A percentile compares a stretch with the other conserved stretches of the same genome.
These are phyloP conservation scores for Cheilosia impressa DNA, from an alignment of 2,888 invertebrate genomes.

Conservation along the genomic window DNA sequence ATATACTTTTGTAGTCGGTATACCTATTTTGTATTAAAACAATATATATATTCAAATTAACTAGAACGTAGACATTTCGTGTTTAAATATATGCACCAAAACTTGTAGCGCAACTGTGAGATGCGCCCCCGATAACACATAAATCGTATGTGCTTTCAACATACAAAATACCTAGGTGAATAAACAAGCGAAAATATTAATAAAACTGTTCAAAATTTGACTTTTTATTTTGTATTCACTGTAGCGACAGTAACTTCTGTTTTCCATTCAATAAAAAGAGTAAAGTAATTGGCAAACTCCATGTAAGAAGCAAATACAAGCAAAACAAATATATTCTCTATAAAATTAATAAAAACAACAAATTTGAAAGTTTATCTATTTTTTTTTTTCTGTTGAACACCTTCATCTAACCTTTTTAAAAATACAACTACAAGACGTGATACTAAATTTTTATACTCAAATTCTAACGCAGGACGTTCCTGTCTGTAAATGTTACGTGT, in stretches of 20 bases:
- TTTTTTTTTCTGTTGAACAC: slow-evolving; percentile 54
- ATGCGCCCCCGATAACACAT: slow-evolving; percentile 26
- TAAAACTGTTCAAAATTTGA: slow-evolving; percentile 61
- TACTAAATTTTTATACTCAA: slow-evolving; percentile 76
- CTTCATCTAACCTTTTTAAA: slow-evolving; percentile 53
- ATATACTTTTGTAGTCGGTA: slow-evolving; percentile 49
- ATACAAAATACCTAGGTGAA: slow-evolving; percentile 59
- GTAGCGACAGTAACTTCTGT: slow-evolving; percentile 23
- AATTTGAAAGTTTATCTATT: slow-evolving; percentile 25
- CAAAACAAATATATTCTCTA: slow-evolving; percentile 51
- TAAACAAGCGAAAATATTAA: slow-evolving; percentile 33
- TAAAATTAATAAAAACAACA: slow-evolving; percentile 42
- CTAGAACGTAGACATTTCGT: slow-evolving; percentile 30
- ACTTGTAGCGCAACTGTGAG: slow-evolving; percentile 54
- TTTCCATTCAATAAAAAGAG: not conserved
- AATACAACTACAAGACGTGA: slow-evolving; percentile 58
- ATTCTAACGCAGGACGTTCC: slow-evolving; percentile 75
- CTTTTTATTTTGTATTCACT: slow-evolving; percentile 57
- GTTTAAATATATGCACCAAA: slow-evolving; percentile 28
- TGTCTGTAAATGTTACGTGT: slow-evolving; percentile 73
- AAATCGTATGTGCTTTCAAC: slow-evolving; percentile 44
- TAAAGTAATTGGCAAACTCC: slow-evolving; percentile 50
- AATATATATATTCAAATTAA: slow-evolving; percentile 6
- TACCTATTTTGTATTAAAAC: slow-evolving; percentile 49
- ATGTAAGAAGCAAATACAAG: slow-evolving; percentile 44